Evolutionary conservation across 2,113 vertebrate genomes (phyloP), one percentile per base, ranked within the genome.

Genomic region (Thunnus maccoyii): DNA sequence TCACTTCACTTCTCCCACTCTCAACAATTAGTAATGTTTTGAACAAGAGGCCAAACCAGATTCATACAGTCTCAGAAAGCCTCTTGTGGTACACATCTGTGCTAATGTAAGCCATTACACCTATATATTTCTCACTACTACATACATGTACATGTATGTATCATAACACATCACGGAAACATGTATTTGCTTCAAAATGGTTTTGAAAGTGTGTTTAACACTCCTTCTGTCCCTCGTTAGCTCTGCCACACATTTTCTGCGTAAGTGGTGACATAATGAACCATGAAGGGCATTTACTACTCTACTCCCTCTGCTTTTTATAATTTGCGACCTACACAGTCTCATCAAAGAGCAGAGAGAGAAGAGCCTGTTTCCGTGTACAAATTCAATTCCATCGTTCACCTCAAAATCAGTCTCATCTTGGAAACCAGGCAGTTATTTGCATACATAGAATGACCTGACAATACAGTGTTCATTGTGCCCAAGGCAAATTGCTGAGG

Each of bases 391-490:
- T 32, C 30, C 17, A 47, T 47, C n/a, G 27, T 25, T 78, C 25
- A 50, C 17, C 16, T 25, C 8, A 75, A 75, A 55, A 71, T 73
- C 32, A 48, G 25, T 57, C 22, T 78, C 46, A 58, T 62, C 14
- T 17, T 51, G 13, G 27, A 78, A 72, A 65, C 6, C 36, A 36
- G 54, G 48, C 15, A 47, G 7, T 9, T 41, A 88, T 87, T 71
- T 87, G 30, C 75, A 88, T 83, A 60, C 36, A 51, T 12, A 50
- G 32, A 18, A 47, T 78, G 30, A 55, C 32, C 69, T 50, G 50
- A 44, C 18, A 63, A 54, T 80, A 60, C 56, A 56, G 41, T 63
- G 50, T 77, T 69, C 68, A 72, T 9, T 71, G 36, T 50, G 44
- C 13, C 54, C 27, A 20, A 52, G 30, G 11, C 54, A 84, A 63